Percentiles rank a stretch among this genome's conserved stretches.
Evolutionary conservation across 2,797 vertebrate genomes (phyloP).

Genomic region (Echiichthys vipera): DNA sequence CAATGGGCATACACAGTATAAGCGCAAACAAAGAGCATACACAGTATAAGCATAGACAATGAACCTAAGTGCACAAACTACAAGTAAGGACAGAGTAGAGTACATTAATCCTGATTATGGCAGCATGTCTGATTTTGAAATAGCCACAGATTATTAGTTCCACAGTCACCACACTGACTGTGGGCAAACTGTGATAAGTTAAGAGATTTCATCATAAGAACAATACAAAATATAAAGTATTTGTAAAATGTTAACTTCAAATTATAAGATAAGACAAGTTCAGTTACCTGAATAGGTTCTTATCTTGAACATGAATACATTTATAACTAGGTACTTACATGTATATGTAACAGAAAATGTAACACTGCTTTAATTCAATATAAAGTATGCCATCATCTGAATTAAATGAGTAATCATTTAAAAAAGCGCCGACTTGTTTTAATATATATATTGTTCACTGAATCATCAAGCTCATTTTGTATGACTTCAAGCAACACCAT

Average conservation of each 20-base stretch:
- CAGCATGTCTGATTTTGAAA: too few relatives aligned
- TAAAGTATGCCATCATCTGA: rapidly evolving
- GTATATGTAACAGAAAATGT: background rate
- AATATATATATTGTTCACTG: conserved; percentile 22
- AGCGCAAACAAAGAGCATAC: too few relatives aligned
- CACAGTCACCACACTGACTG: background rate
- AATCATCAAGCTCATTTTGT: conserved; percentile 19
- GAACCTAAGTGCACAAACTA: too few relatives aligned
- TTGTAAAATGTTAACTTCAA: too few relatives aligned
- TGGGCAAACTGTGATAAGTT: too few relatives aligned
- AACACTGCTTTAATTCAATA: background rate
- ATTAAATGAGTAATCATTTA: background rate
- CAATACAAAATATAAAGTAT: background rate
- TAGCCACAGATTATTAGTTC: too few relatives aligned
- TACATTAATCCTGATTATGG: too few relatives aligned
- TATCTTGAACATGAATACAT: conserved; percentile 2
- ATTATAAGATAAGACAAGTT: background rate
- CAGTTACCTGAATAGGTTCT: background rate
- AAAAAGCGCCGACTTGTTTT: background rate
- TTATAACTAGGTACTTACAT: background rate
- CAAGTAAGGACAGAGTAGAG: too few relatives aligned
- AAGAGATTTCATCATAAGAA: background rate
- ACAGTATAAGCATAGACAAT: too few relatives aligned
- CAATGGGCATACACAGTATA: too few relatives aligned
- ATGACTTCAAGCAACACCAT: conserved; percentile 33